These are phyloP conservation scores for Physocephala rufipes DNA, from an alignment of 2,888 invertebrate genomes.

Conservation along the genomic window DNA sequence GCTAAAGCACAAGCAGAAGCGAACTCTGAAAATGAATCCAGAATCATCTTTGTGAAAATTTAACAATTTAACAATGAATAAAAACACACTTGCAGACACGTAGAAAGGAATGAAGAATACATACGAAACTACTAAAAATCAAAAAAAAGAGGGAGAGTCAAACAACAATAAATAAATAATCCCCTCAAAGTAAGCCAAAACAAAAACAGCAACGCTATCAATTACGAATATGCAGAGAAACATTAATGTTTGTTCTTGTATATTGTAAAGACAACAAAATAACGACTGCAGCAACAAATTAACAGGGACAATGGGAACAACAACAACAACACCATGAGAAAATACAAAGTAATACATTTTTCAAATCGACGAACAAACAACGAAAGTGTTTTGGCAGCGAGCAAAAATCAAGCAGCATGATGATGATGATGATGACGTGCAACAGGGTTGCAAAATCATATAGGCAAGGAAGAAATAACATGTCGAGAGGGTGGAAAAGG, in stretches of 20 bases:
- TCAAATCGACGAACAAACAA: neutral
- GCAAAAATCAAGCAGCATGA: neutral
- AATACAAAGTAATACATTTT: constrained; percentile 27
- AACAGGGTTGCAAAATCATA: constrained; percentile 21
- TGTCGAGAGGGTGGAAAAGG: neutral
- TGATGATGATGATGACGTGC: neutral
- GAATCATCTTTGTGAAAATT: constrained; percentile 56
- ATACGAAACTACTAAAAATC: neutral
- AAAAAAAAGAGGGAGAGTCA: no score
- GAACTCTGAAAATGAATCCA: constrained; percentile 46
- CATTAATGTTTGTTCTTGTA: no score
- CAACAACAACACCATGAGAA: constrained; percentile 10
- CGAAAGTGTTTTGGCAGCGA: no score
- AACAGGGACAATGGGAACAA: constrained; percentile 1
- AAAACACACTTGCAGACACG: constrained; percentile 18
- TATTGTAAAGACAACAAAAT: no score
- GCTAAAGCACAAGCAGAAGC: no score
- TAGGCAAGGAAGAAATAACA: neutral
- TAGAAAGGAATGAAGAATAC: neutral
- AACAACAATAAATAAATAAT: constrained; percentile 43
- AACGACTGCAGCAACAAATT: neutral
- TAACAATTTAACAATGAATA: constrained; percentile 38
- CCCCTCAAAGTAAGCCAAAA: constrained; percentile 42
- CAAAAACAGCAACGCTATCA: constrained; percentile 37
- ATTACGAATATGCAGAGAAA: neutral